Evolutionary conservation across 2,888 invertebrate genomes (phyloP), one percentile per base, ranked within the genome.

Genomic region (Meganola albula): DNA sequence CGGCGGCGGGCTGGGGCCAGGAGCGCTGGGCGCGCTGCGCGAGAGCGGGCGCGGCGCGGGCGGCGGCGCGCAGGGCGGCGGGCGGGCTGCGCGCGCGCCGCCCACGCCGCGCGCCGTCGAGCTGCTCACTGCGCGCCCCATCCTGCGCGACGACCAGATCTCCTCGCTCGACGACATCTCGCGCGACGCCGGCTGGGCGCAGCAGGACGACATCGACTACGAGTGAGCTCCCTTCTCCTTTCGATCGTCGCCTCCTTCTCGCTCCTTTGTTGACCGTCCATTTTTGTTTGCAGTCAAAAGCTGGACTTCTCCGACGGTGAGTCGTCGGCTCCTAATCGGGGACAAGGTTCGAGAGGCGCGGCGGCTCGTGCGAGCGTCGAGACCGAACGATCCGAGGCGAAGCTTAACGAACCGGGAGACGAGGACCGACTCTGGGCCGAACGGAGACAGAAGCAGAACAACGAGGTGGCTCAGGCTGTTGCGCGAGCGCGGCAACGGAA

Each of bases 241-340:
- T n/a, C n/a, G n/a, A n/a, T n/a, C n/a, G n/a, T n/a, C n/a, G n/a
- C n/a, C n/a, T n/a, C n/a, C n/a, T n/a, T n/a, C n/a, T n/a, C n/a
- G n/a, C n/a, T n/a, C n/a, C n/a, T n/a, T n/a, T n/a, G n/a, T n/a
- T n/a, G n/a, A n/a, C n/a, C n/a, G 4, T 3, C 12, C 31, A 26
- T 47, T 46, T 39, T 14, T 37, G 31, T 43, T 79, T 74, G 35
- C 78, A 92, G 92, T 87, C 95, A 96, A 85, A 97, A 96, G 77
- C 82, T 98, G 67, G 93, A 94, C 50, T 98, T 97, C 79, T 97
- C 97, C 65, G 97, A 98, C 79, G 97, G 97, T 60, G 97, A 97
- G 53, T 71, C 83, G 9, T 73, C 78, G 13, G 69, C 70, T 34
- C 72, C 77, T 9, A 69, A 56, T 40, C 74, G 80, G 58, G n/a